Conservation (phyloP, 1,140 invertebrate species). For the Eupeodes corollae region DNA sequence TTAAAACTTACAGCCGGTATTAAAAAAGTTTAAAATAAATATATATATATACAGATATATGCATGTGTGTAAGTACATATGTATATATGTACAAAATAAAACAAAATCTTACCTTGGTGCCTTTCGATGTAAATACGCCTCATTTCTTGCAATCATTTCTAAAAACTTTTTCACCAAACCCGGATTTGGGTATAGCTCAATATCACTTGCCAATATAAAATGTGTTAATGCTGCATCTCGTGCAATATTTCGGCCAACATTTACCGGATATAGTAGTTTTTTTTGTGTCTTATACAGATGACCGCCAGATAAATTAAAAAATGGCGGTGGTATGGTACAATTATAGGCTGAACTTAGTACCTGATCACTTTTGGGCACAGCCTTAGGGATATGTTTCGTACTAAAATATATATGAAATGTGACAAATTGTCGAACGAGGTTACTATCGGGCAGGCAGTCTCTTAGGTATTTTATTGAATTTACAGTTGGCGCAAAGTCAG, state of each 20-base stretch:
- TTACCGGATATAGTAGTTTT: conserved; percentile 75
- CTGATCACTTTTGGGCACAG: conserved; percentile 51
- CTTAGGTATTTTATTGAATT: conserved; percentile 56
- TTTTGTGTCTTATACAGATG: conserved; percentile 68
- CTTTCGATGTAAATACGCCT: conserved; percentile 44
- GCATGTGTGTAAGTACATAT: too few relatives aligned
- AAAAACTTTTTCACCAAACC: conserved; percentile 63
- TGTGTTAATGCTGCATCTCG: conserved; percentile 69
- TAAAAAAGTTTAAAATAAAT: too few relatives aligned
- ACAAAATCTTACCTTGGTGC: conserved; percentile 25
- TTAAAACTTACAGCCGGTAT: too few relatives aligned
- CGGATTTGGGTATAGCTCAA: conserved; percentile 78
- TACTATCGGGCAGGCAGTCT: conserved; percentile 48
- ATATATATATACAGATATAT: too few relatives aligned
- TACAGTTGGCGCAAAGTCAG: conserved; percentile 52
- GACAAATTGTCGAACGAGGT: conserved; percentile 59
- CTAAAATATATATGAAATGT: conserved; percentile 83
- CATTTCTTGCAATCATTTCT: conserved; percentile 66
- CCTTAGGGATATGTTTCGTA: conserved; percentile 68
- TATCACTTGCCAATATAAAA: conserved; percentile 75
- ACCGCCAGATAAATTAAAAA: conserved; percentile 49
- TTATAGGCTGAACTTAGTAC: conserved; percentile 53
- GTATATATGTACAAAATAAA: too few relatives aligned
- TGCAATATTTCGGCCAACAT: conserved; percentile 76
- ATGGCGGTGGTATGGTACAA: conserved; percentile 56